Evolutionary conservation across 2,113 vertebrate genomes (phyloP), one percentile per base, ranked within the genome.

Genomic region (Paedocypris sp.): DNA sequence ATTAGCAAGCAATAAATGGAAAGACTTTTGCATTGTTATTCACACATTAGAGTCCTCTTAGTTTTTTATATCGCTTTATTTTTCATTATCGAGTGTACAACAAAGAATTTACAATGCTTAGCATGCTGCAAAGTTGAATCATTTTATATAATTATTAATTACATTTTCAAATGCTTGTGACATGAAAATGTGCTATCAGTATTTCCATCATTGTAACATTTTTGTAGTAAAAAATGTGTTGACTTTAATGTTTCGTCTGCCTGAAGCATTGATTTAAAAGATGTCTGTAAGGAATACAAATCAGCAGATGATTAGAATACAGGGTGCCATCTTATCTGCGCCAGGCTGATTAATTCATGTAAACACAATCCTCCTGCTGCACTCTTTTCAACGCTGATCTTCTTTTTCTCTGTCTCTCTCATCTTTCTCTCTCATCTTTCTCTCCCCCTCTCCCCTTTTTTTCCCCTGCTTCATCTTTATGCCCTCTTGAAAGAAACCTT

Each of bases 331-430:
- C 61, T 66, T 67, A 64, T 70, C 49, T 39, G 31, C 52, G 47
- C 42, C 39, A 57, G 61, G 66, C 53, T 78, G 73, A 77, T 76
- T 74, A 59, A 72, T 79, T 78, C 66, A 75, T 67, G 70, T 51
- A 73, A 76, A 79, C 64, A 66, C n/a, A 52, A 46, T 31, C 39
- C 23, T 45, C 41, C 15, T 33, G 49, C 13, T 18, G 35, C 52
- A 12, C 36, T 43, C 38, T 35, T 48, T 35, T 41, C 36, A 48
- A 43, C 29, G n/a, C 25, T 22, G 47, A 47, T 18, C 15, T n/a
- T 33, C 47, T 45, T 22, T 33, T 39, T 53, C 29, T 23, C 22
- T 32, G 11, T 11, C 10, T 23, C 25, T 26, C 53, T 52, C 33
- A 29, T 36, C 13, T 11, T 10, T 23, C 25, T 26, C 53, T 52